A percentile compares a stretch with the other conserved stretches of the same genome.
phyloP scores from a whole-genome alignment of 1,140 invertebrate genomes.

The Diprion similis region DNA sequence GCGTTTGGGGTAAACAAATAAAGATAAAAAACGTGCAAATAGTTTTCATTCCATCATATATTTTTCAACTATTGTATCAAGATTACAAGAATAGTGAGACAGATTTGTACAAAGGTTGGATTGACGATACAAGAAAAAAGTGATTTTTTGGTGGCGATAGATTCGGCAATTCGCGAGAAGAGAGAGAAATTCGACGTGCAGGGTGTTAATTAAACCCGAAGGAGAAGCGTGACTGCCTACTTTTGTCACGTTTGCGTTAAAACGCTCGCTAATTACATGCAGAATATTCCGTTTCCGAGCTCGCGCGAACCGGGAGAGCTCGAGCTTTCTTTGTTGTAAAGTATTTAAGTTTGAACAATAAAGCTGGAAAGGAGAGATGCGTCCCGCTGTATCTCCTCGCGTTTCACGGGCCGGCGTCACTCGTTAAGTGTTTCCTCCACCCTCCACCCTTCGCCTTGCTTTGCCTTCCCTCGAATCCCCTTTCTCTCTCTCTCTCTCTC shows the following conservation, averaged over 20 bases:
- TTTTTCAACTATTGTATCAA: too few species aligned
- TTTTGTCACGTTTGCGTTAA: background rate
- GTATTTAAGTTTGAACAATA: conserved; percentile 3
- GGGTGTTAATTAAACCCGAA: background rate
- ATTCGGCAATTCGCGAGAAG: too few species aligned
- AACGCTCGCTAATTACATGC: background rate
- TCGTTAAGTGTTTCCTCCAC: background rate
- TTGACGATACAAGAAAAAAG: too few species aligned
- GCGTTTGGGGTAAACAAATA: too few species aligned
- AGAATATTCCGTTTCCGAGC: background rate
- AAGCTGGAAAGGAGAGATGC: background rate
- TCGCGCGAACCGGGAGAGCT: background rate
- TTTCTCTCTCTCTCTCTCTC: background rate
- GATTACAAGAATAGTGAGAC: too few species aligned
- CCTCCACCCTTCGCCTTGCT: background rate
- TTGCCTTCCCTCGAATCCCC: background rate
- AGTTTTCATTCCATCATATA: too few species aligned
- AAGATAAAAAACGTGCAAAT: too few species aligned
- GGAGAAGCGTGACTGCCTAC: background rate
- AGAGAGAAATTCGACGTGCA: too few species aligned
- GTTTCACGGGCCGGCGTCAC: background rate
- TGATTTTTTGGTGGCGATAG: too few species aligned
- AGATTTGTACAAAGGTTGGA: too few species aligned
- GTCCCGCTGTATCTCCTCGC: background rate
- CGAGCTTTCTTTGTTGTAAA: background rate